Conservation (phyloP, 2,888 invertebrate species). For the Harpagoxenus sublaevis region DNA sequence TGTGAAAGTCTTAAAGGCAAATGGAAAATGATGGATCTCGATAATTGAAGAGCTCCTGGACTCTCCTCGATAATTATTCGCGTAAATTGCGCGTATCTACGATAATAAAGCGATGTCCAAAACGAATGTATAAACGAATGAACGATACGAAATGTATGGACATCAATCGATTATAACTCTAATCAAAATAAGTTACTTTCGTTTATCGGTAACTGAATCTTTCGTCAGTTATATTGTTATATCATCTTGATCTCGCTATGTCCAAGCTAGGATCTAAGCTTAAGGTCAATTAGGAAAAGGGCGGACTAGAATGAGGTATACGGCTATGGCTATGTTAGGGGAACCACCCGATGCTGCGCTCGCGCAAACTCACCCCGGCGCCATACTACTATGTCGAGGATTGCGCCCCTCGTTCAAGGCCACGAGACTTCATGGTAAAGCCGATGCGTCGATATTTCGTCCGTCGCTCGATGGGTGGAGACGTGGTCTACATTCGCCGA, state of each 20-base stretch:
- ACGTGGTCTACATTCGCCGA: conserved; percentile 27
- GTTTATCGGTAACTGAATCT: neutral
- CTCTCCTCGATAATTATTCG: neutral
- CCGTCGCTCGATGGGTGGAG: conserved; percentile 41
- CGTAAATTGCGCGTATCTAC: neutral
- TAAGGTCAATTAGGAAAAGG: neutral
- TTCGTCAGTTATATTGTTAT: too few relatives aligned
- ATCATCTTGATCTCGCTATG: too few relatives aligned
- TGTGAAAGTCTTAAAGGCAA: neutral
- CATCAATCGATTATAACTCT: neutral
- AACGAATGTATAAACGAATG: neutral
- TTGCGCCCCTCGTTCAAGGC: conserved; percentile 77
- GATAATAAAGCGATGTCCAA: neutral
- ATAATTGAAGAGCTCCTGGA: neutral
- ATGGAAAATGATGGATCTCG: neutral
- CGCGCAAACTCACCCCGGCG: conserved; percentile 80
- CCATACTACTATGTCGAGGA: conserved; percentile 76
- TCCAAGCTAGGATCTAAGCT: neutral
- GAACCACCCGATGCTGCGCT: conserved; percentile 72
- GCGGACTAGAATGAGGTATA: neutral
- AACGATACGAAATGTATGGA: too few relatives aligned
- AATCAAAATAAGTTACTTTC: neutral
- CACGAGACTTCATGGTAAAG: conserved; percentile 41
- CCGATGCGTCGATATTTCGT: conserved; percentile 50
- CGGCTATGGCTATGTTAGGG: conserved; percentile 63